Conservation (phyloP, 2,888 invertebrate genomes). For the Cataglyphis altisquamis region DNA sequence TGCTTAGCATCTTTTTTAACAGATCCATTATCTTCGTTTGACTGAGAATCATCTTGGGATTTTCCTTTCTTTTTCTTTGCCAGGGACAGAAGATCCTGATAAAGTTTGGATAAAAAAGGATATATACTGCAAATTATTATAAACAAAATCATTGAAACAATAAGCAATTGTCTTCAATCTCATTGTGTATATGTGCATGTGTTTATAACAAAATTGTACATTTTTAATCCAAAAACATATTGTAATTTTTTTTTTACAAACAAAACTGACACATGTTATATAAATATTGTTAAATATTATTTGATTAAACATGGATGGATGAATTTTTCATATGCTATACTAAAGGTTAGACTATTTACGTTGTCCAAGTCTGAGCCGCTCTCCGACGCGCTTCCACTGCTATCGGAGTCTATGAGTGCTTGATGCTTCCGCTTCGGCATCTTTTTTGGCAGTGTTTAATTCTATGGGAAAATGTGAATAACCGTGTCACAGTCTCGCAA, state of each 20-base stretch:
- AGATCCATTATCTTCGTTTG: conserved; percentile 80
- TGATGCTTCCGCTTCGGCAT: conserved; percentile 96
- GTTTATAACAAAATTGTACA: background rate
- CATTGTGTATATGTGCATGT: background rate
- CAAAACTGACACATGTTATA: background rate
- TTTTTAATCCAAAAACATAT: background rate
- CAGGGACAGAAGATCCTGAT: conserved; percentile 92
- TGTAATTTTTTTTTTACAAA: background rate
- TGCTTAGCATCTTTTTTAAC: conserved; percentile 81
- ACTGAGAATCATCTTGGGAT: conserved; percentile 83
- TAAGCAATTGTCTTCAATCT: background rate
- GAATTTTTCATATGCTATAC: conserved; percentile 29
- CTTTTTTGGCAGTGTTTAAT: conserved; percentile 75
- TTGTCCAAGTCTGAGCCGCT: conserved; percentile 93
- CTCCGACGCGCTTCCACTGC: conserved; percentile 91
- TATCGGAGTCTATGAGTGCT: conserved; percentile 93
- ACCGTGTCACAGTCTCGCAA: conserved; percentile 5
- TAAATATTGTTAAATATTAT: background rate
- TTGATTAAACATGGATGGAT: background rate
- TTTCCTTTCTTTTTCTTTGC: conserved; percentile 92
- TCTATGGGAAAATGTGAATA: conserved; percentile 62
- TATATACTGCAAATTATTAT: background rate
- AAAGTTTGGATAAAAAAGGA: conserved; percentile 6
- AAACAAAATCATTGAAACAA: background rate
- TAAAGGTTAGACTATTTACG: conserved; percentile 88